phyloP scores from a whole-genome alignment of 2,797 vertebrate genomes.

The Urophycis tenuis region DNA sequence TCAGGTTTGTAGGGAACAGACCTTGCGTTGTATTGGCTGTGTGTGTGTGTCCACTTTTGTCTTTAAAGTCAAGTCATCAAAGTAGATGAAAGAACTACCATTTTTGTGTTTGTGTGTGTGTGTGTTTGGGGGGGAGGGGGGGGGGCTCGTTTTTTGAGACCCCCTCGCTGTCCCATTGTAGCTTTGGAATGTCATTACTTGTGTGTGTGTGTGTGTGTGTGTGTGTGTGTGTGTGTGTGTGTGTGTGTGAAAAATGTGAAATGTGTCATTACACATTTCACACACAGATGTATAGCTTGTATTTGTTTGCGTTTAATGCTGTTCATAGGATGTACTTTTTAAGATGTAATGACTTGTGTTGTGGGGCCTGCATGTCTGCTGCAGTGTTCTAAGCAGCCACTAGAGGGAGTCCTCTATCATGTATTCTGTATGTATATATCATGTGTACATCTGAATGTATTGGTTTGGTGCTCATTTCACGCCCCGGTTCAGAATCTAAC shows the following conservation, averaged over 20 bases:
- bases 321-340: not conserved
- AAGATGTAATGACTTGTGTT: not conserved
- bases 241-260: too few species aligned
- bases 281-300: too few species aligned
- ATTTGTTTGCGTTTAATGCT: not conserved
- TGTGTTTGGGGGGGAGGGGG: conserved; percentile 22
- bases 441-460: too few species aligned
- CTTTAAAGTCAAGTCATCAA: not conserved
- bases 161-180: conserved; percentile 41
- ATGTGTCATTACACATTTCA: too few species aligned
- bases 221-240: too few species aligned
- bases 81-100: too few species aligned
- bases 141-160: conserved; percentile 43
- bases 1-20: not conserved
- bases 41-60: not conserved
- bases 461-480: not conserved
- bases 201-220: conserved; percentile 17
- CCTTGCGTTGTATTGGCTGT: not conserved
- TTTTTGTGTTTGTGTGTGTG: not conserved
- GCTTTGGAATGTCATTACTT: conserved; percentile 55
- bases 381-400: not conserved
- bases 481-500: not conserved
- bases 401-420: not conserved
- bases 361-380: not conserved
- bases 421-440: too few species aligned